Evolutionary conservation across 1,140 invertebrate genomes (phyloP), one percentile per base, ranked within the genome.

Genomic region (Apis cerana): DNA sequence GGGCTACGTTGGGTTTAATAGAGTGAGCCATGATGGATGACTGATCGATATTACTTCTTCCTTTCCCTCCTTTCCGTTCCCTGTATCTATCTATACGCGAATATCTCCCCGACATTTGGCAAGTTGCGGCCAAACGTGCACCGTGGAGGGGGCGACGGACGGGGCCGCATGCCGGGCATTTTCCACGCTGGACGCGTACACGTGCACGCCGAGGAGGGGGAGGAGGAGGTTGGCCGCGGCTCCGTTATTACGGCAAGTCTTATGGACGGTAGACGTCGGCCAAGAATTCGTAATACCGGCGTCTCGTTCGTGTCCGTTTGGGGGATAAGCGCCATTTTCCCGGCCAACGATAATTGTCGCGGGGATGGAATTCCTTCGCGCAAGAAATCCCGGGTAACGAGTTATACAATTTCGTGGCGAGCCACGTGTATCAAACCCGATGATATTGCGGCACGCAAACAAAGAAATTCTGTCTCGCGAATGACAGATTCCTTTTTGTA

Each of bases 1-100:
- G 71, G 86, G 88, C 79, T 85, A 88, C 85, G 89, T 68, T 83
- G 89, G 89, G 84, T 89, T 91, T 91, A 91, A 91, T 91, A 91
- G 90, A 91, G 85, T 88, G 86, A 84, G 80, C 88, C 89, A 88
- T 91, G 90, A 91, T 91, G 90, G 90, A 91, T 91, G 90, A 89
- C 33, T 54, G 88, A 90, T 91, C 90, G 90, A 91, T 91, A 90
- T 89, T 87, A 88, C 86, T 85, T 86, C 84, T 89, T 89, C 82
- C 83, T 58, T 64, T 54, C 69, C 19, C n/a, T 43, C 33, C 33
- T 43, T 43, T 43, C 33, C 27, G 1, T 33, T 33, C 27, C 27
- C 33, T 85, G 80, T 59, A 82, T 82, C 76, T 84, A 70, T 64
- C 67, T 33, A 33, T 4, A 33, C 69, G 76, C 59, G 62, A 77